phyloP scores from a whole-genome alignment of 2,113 vertebrate species.

The Hypanus sabinus region DNA sequence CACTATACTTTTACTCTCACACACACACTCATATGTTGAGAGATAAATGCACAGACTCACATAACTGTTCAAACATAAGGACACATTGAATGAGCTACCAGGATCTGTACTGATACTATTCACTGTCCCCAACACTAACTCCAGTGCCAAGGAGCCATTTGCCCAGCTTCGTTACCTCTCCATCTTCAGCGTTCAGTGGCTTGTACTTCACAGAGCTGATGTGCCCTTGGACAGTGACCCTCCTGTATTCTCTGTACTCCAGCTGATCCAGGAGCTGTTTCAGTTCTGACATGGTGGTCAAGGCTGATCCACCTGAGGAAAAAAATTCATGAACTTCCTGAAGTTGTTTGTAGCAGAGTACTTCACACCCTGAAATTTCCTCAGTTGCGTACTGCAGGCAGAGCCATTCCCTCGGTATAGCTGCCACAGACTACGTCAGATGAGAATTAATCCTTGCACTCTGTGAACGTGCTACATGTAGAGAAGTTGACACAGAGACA shows the following conservation, averaged over 20 bases:
- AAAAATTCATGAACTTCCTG: neutral
- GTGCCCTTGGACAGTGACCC: slow-evolving; percentile 56
- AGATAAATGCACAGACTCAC: neutral
- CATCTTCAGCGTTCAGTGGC: slow-evolving; percentile 46
- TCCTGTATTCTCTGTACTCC: slow-evolving; percentile 55
- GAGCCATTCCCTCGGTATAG: neutral
- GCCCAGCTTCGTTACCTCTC: neutral
- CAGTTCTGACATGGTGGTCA: slow-evolving; percentile 56
- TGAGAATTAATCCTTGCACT: neutral
- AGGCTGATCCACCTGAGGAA: slow-evolving; percentile 47
- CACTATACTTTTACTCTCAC: neutral
- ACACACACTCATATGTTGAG: too few relatives aligned
- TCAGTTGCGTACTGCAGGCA: neutral
- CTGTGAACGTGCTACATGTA: neutral
- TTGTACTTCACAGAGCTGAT: slow-evolving; percentile 52
- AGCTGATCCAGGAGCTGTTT: slow-evolving; percentile 49
- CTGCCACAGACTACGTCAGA: neutral
- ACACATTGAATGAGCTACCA: neutral
- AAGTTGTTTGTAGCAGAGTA: too few relatives aligned
- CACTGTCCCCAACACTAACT: neutral
- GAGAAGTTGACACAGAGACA: neutral
- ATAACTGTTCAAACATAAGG: neutral
- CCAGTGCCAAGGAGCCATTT: neutral
- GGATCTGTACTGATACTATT: neutral
- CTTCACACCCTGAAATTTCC: neutral